Base-by-base conservation (phyloP, 2,888 invertebrate species). In the Cerastoderma edule region DNA sequence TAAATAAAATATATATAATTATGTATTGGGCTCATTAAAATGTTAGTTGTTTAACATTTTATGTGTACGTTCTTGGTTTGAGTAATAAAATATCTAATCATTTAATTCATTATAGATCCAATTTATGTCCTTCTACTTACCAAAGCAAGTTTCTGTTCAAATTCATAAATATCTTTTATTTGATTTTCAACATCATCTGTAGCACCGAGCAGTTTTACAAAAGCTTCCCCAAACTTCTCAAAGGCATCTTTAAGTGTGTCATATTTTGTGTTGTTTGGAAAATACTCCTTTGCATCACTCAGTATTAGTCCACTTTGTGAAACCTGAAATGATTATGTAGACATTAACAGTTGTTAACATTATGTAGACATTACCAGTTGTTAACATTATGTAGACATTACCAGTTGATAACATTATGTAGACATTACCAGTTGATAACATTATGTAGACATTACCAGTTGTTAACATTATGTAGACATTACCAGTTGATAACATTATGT, bases 241-340 rank as follows among this genome's bases (percentile, higher is more conserved):
- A 83, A 87, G 0, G 86, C 89, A 1, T 67, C 57, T 35, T 86
- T 81, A 56, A 83, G 82, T 32, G 76, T 75, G 46, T 78, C 39
- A 22, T 85, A 73, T 30, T 82, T 76, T 3, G 84, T 75, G 53
- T 83, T 72, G 60, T 87, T 85, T 0, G 71, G 70, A 19, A 86
- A 78, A 78, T 91, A 91, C 60, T 85, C 85, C n/a, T 85, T 83
- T 27, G 76, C 68, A 6, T 80, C 78, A n/a, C 68, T 63, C 4
- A 91, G 78, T 1, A 89, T 86, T 53, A 91, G 78, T 4, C 89
- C 89, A 39, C 76, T 33, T 70, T 91, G 91, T 13, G 75, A 67
- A 78, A 91, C 85, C 90, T 91, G 84, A 8, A 84, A 67, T 30
- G 8, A n/a, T n/a, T n/a, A n/a, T n/a, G n/a, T n/a, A n/a, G n/a